Percentiles rank a stretch among this genome's conserved stretches.
phyloP scores from a whole-genome alignment of 2,797 vertebrate genomes.

The Coccyzus lansbergi region DNA sequence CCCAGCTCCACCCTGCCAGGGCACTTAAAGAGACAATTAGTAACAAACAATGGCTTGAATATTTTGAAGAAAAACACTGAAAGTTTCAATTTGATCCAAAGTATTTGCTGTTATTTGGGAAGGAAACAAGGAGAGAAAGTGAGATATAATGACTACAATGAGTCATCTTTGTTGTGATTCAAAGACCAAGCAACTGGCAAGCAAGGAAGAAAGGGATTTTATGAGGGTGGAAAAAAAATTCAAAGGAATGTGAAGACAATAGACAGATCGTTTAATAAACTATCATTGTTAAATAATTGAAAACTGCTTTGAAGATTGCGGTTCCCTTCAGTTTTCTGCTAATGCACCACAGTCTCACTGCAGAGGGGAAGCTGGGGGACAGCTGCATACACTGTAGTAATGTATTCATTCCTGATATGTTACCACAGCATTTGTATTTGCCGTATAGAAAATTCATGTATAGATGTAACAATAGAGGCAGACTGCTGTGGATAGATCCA shows the following conservation, averaged over 20 bases:
- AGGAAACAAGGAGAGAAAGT: not conserved
- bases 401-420: not conserved
- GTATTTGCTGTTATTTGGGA: not conserved
- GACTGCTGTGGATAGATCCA: not conserved
- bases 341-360: not conserved
- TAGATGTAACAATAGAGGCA: not conserved
- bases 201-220: not conserved
- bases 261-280: not conserved
- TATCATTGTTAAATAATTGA: not conserved
- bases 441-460: not conserved
- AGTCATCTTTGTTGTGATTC: not conserved
- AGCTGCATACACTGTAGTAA: not conserved
- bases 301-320: not conserved
- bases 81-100: not conserved
- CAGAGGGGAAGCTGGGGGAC: not conserved
- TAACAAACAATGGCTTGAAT: not conserved
- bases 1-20: too few relatives aligned
- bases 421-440: not conserved
- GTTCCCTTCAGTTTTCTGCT: not conserved
- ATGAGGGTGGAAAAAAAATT: not conserved
- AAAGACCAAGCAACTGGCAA: not conserved
- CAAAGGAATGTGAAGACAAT: not conserved
- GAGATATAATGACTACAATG: not conserved
- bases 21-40: too few relatives aligned
- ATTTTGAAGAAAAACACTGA: not conserved